A percentile compares a stretch with the other conserved stretches of the same genome.
phyloP scores from a whole-genome alignment of 2,113 vertebrate species.

The Orycteropus afer region DNA sequence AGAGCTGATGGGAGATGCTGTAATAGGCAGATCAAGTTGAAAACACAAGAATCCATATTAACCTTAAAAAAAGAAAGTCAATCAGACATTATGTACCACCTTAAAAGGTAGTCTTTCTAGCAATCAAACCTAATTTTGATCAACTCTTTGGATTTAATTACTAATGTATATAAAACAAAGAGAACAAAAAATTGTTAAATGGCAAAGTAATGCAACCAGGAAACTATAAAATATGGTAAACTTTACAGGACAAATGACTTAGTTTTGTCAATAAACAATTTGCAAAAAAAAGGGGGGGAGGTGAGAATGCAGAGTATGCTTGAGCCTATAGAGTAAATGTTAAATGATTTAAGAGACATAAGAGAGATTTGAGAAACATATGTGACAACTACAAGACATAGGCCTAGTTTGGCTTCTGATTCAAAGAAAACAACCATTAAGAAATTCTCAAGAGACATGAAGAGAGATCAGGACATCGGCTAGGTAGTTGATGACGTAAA shows the following conservation, averaged over 20 bases:
- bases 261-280: not conserved
- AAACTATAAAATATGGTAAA: not conserved
- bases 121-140: not conserved
- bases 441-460: not conserved
- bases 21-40: not conserved
- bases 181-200: not conserved
- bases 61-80: not conserved
- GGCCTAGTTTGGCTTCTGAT: not conserved
- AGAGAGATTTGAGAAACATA: not conserved
- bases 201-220: not conserved
- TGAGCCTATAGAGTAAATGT: not conserved
- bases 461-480: not conserved
- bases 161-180: not conserved
- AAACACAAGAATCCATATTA: not conserved
- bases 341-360: too few species aligned
- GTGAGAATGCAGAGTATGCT: too few species aligned
- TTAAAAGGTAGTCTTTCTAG: not conserved
- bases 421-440: not conserved
- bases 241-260: not conserved
- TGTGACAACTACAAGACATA: not conserved
- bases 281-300: not conserved
- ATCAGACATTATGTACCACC: not conserved
- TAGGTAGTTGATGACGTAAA: not conserved
- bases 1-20: not conserved
- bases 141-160: not conserved